Conservation (phyloP, 2,113 vertebrate genomes). For the Odobenus rosmarus region DNA sequence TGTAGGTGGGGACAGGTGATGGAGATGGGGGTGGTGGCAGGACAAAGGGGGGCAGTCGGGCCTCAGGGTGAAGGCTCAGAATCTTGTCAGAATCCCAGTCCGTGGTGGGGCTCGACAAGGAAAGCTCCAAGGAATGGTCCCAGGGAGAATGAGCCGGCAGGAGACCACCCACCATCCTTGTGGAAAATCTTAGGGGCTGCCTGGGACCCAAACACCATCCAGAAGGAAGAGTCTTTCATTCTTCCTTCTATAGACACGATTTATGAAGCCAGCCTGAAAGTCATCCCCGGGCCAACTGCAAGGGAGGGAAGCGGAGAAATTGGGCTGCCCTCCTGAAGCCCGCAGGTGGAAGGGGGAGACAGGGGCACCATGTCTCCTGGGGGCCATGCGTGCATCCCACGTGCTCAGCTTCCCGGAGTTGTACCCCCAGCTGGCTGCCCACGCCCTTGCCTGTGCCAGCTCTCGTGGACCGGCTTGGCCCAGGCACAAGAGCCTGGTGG, state of each 20-base stretch:
- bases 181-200: not conserved
- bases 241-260: no score
- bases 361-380: accelerated
- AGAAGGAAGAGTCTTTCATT: not conserved
- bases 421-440: not conserved
- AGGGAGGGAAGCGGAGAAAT: not conserved
- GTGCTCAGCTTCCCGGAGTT: accelerated
- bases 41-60: not conserved
- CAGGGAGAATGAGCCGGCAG: accelerated
- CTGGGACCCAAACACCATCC: not conserved
- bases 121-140: not conserved
- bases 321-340: not conserved
- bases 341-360: not conserved
- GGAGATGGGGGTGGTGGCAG: accelerated
- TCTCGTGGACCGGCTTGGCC: accelerated
- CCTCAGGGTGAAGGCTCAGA: not conserved
- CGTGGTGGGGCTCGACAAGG: accelerated
- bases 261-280: not conserved
- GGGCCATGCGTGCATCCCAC: accelerated
- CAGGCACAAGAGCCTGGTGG: not conserved
- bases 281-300: not conserved
- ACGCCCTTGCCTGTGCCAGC: accelerated
- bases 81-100: not conserved
- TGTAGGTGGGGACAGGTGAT: accelerated
- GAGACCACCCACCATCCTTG: accelerated